Evolutionary conservation across 2,888 invertebrate genomes (phyloP), one percentile per base, ranked within the genome.

Genomic region (Odontomyia ornata): DNA sequence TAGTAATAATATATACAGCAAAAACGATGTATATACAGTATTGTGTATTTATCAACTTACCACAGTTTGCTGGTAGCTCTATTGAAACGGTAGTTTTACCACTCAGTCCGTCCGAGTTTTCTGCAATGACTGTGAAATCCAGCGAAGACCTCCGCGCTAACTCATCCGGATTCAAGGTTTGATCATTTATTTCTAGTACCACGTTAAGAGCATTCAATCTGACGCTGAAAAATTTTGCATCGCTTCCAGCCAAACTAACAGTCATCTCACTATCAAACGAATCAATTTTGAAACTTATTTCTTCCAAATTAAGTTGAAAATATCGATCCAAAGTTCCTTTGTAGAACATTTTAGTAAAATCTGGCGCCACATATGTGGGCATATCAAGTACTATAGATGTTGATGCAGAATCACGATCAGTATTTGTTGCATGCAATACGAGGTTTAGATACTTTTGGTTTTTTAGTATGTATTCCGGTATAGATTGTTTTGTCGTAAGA

Each of bases 301-400:
- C 73, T 25, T 57, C 73, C 1, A 73, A 11, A 18, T 21, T 47
- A 7, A 73, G 60, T 36, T 73, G 57, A 23, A 21, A 73, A 25
- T 73, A 73, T 15, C 60, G n/a, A 64, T 75, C 52, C 25, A 75
- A 18, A 18, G 46, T 47, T 1, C 75, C 75, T 47, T 47, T 75
- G 47, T 75, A 75, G 27, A 64, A 36, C 1, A 5, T 46, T 46
- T 75, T 64, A 18, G 46, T 47, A 21, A 75, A 75, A 11, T 43
- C 64, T 4, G 75, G 75, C 3, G 28, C 27, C n/a, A 15, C 23
- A n/a, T 60, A 57, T 11, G 15, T 47, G 28, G 73, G 73, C 21
- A 73, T 18, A 36, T 73, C 43, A 21, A 73, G 30, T 7, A 73
- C 15, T 13, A 73, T 73, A 11, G 60, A 18, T 36, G 73, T 36